phyloP scores from a whole-genome alignment of 37 sponge, comb jelly and placozoan genomes.

The Oscarella lobularis region DNA sequence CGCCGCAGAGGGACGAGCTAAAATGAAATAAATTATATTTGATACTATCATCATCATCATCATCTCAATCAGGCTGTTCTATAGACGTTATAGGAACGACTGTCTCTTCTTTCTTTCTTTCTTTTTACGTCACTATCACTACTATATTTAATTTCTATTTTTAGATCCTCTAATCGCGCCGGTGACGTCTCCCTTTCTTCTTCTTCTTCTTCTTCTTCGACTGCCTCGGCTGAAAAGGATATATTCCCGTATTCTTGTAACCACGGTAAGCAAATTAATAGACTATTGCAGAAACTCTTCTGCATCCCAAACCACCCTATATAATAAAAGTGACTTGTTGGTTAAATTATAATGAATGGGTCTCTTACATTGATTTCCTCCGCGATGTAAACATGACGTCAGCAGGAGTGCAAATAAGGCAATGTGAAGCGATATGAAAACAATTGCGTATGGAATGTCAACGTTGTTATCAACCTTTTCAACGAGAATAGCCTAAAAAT shows the following conservation, averaged over 20 bases:
- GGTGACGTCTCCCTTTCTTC: too few species aligned
- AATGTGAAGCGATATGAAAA: background rate
- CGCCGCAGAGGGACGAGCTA: too few species aligned
- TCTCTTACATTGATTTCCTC: background rate
- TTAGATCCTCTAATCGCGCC: too few species aligned
- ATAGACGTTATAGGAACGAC: background rate
- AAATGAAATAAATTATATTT: too few species aligned
- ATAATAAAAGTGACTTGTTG: too few species aligned
- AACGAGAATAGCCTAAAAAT: background rate
- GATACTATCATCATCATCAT: too few species aligned
- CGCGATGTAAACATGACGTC: background rate
- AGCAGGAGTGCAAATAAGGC: background rate
- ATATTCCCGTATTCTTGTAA: background rate
- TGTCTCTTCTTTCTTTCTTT: background rate
- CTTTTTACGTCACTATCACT: background rate
- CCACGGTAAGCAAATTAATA: background rate
- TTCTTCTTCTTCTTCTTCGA: too few species aligned
- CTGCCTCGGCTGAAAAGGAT: too few species aligned
- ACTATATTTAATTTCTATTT: background rate
- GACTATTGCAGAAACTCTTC: background rate
- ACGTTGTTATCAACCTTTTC: background rate
- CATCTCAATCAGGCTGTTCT: background rate
- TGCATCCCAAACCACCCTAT: background rate
- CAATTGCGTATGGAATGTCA: background rate
- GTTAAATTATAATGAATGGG: too few species aligned